Percentiles rank a stretch among this genome's conserved stretches.
Evolutionary conservation across 2,888 invertebrate genomes (phyloP).

Genomic region (Conomelus anceps): DNA sequence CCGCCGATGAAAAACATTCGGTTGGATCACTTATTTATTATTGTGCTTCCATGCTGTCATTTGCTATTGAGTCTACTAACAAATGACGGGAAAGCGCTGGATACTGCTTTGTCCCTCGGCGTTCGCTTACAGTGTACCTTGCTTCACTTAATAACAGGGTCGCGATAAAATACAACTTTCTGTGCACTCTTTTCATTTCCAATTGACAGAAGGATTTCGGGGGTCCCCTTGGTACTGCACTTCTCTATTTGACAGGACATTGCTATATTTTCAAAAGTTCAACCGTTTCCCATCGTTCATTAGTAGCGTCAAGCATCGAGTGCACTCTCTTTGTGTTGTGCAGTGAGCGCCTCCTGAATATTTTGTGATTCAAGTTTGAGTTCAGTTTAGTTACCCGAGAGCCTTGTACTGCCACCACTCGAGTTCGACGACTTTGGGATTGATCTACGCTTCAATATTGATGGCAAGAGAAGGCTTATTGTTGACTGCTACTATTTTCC

Average conservation of each 20-base stretch:
- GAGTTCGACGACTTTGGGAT: no score
- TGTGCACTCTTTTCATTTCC: conserved; percentile 2
- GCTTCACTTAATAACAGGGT: neutral
- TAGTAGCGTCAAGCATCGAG: neutral
- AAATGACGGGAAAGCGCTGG: conserved; percentile 2
- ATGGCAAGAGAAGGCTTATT: neutral
- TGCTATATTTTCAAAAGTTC: neutral
- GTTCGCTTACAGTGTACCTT: neutral
- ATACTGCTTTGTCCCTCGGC: conserved; percentile 3
- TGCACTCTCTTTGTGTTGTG: neutral
- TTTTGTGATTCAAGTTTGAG: neutral
- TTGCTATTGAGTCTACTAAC: conserved; percentile 25
- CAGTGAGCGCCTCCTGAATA: neutral
- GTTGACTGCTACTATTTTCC: neutral
- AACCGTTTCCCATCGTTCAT: neutral
- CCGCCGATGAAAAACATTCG: conserved; percentile 26
- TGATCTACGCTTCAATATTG: neutral
- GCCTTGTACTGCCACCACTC: no score
- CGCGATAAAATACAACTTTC: neutral
- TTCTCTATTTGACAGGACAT: neutral
- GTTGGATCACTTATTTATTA: conserved; percentile 27
- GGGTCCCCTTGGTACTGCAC: neutral
- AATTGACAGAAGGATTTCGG: conserved; percentile 5
- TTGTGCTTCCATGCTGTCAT: conserved; percentile 22
- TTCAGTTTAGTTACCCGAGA: neutral